Conservation (phyloP, 2,797 vertebrate genomes). For the Gephyroberyx darwinii region DNA sequence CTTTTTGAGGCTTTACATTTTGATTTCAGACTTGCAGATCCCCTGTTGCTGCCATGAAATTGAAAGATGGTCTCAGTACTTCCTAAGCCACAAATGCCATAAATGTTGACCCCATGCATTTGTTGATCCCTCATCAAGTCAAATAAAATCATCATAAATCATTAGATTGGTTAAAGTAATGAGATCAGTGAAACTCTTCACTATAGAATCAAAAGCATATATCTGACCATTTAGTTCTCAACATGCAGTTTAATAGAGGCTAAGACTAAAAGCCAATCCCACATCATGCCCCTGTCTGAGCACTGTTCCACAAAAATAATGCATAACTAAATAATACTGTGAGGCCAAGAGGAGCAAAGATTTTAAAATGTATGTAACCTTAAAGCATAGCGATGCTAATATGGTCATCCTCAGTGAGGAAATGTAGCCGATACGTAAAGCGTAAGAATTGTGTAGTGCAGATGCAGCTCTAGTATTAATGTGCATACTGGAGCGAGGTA, state of each 20-base stretch:
- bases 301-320: not conserved
- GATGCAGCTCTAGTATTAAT: not conserved
- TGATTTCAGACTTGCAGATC: no score
- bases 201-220: not conserved
- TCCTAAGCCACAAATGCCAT: constrained; percentile 1
- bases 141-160: not conserved
- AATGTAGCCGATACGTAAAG: not conserved
- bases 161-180: not conserved
- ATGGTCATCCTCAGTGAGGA: not conserved
- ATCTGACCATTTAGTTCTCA: not conserved
- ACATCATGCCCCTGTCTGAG: not conserved
- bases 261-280: not conserved
- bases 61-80: not conserved
- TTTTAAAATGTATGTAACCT: no score
- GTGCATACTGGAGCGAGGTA: not conserved
- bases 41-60: not conserved
- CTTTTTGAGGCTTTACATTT: no score
- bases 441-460: not conserved
- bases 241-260: not conserved
- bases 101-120: constrained; percentile 24
- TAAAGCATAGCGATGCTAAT: not conserved
- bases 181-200: not conserved
- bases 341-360: no score
- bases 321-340: not conserved
- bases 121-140: constrained; percentile 17